Base-by-base conservation (phyloP, 1,140 invertebrate genomes). In the Drosophila teissieri region DNA sequence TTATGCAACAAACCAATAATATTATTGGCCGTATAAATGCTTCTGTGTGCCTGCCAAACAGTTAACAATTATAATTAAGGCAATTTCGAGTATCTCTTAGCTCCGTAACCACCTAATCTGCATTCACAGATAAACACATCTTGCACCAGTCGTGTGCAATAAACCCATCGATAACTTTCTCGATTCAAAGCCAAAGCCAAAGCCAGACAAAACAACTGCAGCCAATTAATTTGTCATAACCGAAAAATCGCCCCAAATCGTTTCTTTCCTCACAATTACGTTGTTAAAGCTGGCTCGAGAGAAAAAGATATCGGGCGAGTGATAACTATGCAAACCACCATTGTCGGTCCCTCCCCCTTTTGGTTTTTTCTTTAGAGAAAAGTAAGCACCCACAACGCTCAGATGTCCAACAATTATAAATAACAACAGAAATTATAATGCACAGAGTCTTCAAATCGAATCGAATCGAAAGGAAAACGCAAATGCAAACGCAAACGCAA, bases 141-240 rank as follows among this genome's bases (percentile, higher is more conserved):
- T 36, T 39, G 31, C 40, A 54, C 40, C 19, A 27, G 39, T 49
- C 68, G 53, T 53, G 34, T 55, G 62, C 55, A 46, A 54, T 37
- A 40, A 68, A 68, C 39, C 40, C 58, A 81, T 76, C 61, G 78
- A 73, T 65, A 73, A 73, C 73, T 82, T 82, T 82, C 74, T 55
- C 49, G 42, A 65, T 36, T 19, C 45, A n/a, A 15, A 14, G 15
- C 5, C 64, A 49, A 39, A 65, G 27, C 15, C 45, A n/a, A 15
- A 14, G 15, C 5, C 64, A 49, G 61, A 69, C 36, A 72, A 64
- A 77, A 78, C 74, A 82, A 86, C 72, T 83, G 79, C 58, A 79
- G 70, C 79, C 83, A 86, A 86, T 86, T 86, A 86, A 82, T 86
- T 86, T 82, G 82, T 86, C 83, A 82, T 82, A 88, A 86, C 48